Evolutionary conservation across 2,113 vertebrate species (phyloP).

Genomic region (Caranx ignobilis): DNA sequence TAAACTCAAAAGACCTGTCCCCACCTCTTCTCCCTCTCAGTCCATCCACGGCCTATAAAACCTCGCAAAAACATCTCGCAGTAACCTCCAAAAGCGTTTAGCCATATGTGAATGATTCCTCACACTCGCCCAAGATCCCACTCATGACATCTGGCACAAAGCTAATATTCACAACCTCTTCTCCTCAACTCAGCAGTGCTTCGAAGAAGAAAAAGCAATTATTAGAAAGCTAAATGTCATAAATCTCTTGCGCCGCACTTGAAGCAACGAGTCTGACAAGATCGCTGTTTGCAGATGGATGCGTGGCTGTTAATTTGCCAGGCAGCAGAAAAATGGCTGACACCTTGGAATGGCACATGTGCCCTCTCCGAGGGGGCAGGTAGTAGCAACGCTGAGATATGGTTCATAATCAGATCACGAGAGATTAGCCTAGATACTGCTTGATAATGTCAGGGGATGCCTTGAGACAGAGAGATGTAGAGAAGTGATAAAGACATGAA

Average conservation of each 20-base stretch:
- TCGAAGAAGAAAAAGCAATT: constrained; percentile 35
- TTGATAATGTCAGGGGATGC: constrained; percentile 85
- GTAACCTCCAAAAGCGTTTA: constrained; percentile 88
- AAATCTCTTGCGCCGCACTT: constrained; percentile 47
- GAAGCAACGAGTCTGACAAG: constrained; percentile 64
- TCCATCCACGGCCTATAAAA: constrained; percentile 88
- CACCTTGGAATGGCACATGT: constrained; percentile 82
- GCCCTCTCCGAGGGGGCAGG: constrained; percentile 76
- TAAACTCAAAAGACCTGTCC: constrained; percentile 82
- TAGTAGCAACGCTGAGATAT: constrained; percentile 79
- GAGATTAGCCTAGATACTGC: constrained; percentile 84
- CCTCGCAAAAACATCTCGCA: constrained; percentile 89
- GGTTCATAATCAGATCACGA: constrained; percentile 86
- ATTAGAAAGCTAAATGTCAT: constrained; percentile 72
- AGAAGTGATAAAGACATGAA: constrained; percentile 57
- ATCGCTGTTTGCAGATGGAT: constrained; percentile 84
- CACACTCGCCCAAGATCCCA: constrained; percentile 85
- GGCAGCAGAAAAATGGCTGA: constrained; percentile 88
- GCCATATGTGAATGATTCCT: constrained; percentile 85
- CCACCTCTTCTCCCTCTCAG: constrained; percentile 84
- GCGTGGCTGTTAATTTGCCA: constrained; percentile 89
- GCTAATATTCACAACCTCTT: constrained; percentile 73
- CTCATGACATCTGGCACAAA: constrained; percentile 84
- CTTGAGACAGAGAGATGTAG: constrained; percentile 78
- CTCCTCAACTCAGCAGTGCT: constrained; percentile 44